Evolutionary conservation across 2,888 invertebrate species (phyloP).

Genomic region (Eupithecia pulchellata): DNA sequence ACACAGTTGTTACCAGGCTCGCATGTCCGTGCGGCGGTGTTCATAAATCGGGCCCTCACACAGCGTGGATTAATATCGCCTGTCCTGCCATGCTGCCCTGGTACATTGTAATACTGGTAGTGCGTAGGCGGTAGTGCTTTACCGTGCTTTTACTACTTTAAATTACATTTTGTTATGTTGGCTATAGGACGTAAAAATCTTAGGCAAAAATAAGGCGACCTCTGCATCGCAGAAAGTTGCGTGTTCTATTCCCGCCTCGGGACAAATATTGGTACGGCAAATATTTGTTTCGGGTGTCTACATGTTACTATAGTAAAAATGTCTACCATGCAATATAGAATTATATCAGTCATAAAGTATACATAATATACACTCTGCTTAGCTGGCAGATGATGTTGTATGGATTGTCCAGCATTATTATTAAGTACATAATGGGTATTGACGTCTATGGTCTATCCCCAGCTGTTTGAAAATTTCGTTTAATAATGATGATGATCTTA

Average conservation of each 20-base stretch:
- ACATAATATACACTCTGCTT: no score
- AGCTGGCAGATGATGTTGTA: no score
- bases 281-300: no score
- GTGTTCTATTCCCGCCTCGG: no score
- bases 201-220: background rate
- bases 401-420: no score
- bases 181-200: background rate
- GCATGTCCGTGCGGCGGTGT: constrained; percentile 67
- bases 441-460: background rate
- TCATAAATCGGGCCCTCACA: constrained; percentile 83
- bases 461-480: background rate
- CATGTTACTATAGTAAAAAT: no score
- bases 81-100: constrained; percentile 59
- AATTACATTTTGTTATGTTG: background rate
- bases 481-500: no score
- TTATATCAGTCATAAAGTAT: no score
- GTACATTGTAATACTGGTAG: constrained; percentile 41
- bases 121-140: constrained; percentile 65
- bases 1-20: constrained; percentile 58
- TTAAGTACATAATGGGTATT: background rate
- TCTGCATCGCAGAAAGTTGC: no score
- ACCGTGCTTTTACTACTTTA: constrained; percentile 1
- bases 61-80: constrained; percentile 75
- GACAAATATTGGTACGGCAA: no score
- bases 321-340: no score